Evolutionary conservation across 2,888 invertebrate species (phyloP), one percentile per base, ranked within the genome.

Genomic region (Elegia similella): DNA sequence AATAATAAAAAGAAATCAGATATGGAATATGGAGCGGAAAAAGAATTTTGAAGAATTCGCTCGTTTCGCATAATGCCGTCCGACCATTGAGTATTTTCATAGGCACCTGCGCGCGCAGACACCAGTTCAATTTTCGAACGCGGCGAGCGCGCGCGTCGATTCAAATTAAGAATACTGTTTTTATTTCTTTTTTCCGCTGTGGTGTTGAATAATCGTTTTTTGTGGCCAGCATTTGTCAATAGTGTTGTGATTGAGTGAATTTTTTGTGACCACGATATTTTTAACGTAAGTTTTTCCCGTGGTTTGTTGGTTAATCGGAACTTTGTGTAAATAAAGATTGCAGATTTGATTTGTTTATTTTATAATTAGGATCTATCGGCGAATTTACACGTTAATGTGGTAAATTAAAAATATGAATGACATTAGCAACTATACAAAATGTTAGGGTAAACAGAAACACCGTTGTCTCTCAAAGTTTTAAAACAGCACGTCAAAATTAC

Each of bases 31-130:
- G 29, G 42, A 52, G 52, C 52, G 42, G 42, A 52, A 52, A 52
- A 52, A 34, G 42, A n/a, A 52, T 10, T 29, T 42, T 52, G 38
- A 42, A 42, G 48, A 48, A 48, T 48, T 48, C 48, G 48, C 32
- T 42, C 38, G n/a, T 52, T 13, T 52, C 42, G 52, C 52, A 52
- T 52, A 42, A 8, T 42, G 10, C 23, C 52, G 52, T 52, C 52
- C 52, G 7, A 29, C 34, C 52, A 52, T 52, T 52, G 48, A 48
- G 48, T 48, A 48, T 48, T 48, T 48, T 48, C 32, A 48, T 48
- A 48, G 48, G 23, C 42, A 52, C 52, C 29, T 42, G 42, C 52
- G 52, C 52, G 23, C 52, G 52, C 42, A 42, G 10, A 42, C 42
- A 42, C 42, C 52, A 52, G 52, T 52, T 42, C 23, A 29, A 42